Conservation (phyloP, 2,797 vertebrate genomes). For the Phrynocephalus forsythii region DNA sequence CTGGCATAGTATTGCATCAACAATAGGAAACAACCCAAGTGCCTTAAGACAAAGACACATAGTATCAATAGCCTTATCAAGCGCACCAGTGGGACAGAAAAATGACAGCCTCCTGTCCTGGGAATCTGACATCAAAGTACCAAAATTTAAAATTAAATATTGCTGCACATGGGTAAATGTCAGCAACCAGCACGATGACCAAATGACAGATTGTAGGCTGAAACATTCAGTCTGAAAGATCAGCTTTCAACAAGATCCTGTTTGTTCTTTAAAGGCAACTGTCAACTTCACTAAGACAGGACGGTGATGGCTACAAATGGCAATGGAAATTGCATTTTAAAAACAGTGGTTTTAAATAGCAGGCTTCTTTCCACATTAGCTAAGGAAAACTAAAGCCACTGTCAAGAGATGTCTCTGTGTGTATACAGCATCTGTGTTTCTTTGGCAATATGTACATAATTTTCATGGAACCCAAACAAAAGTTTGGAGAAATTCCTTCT, state of each 20-base stretch:
- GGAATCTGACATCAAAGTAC: constrained; percentile 55
- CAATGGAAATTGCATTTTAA: constrained; percentile 40
- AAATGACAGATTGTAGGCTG: constrained; percentile 54
- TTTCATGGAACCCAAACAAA: neutral
- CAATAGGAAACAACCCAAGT: constrained; percentile 47
- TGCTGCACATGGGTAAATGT: constrained; percentile 67
- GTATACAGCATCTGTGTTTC: neutral
- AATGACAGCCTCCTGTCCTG: constrained; percentile 44
- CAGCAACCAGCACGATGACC: constrained; percentile 59
- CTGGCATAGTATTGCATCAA: neutral
- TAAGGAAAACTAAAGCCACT: constrained; percentile 31
- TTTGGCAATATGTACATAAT: neutral
- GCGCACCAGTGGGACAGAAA: constrained; percentile 38
- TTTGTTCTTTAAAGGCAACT: constrained; percentile 63
- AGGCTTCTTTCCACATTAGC: neutral
- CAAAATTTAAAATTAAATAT: constrained; percentile 68
- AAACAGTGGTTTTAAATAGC: constrained; percentile 49
- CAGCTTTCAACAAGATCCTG: constrained; percentile 55
- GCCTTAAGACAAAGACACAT: constrained; percentile 4
- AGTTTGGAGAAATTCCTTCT: neutral
- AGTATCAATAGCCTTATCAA: constrained; percentile 46
- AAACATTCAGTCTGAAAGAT: constrained; percentile 46
- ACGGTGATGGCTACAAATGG: constrained; percentile 60
- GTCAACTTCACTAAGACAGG: constrained; percentile 52
- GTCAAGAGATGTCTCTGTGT: neutral